phyloP scores from a whole-genome alignment of 2,888 invertebrate species.

The Esperia sulphurella region DNA sequence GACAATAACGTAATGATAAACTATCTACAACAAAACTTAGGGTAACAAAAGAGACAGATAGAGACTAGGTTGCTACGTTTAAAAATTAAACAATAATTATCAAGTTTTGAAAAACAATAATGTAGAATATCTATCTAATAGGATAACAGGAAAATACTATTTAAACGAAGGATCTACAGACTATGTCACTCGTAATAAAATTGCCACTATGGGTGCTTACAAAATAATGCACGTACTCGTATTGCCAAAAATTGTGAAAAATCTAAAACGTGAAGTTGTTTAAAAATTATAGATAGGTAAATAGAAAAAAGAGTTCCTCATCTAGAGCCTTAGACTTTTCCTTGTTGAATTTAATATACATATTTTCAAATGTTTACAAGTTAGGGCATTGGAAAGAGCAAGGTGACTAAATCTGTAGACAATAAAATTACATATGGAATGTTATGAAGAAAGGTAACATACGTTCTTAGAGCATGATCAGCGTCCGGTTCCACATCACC shows the following conservation, averaged over 20 bases:
- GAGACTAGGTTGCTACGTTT: constrained; percentile 7
- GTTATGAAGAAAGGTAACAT: constrained; percentile 24
- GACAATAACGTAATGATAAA: constrained; percentile 9
- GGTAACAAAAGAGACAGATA: constrained; percentile 15
- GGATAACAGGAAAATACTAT: not conserved
- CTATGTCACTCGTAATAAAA: not conserved
- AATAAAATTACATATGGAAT: not conserved
- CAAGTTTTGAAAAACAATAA: not conserved
- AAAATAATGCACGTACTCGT: too few species aligned
- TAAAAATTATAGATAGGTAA: too few species aligned
- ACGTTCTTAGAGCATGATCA: constrained; percentile 84
- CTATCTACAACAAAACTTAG: constrained; percentile 41
- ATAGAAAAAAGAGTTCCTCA: too few species aligned
- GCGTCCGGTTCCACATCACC: constrained; percentile 81
- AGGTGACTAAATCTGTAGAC: constrained; percentile 1
- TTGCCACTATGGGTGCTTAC: too few species aligned
- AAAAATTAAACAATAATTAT: not conserved
- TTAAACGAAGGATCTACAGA: not conserved
- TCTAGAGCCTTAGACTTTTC: too few species aligned
- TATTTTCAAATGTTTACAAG: too few species aligned
- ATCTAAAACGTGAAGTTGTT: too few species aligned
- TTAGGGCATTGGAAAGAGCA: not conserved
- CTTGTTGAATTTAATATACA: too few species aligned
- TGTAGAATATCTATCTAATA: not conserved
- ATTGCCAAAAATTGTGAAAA: too few species aligned